A percentile compares a stretch with the other conserved stretches of the same genome.
Conservation (phyloP, 2,113 vertebrate species). For the Acanthisitta chloris region DNA sequence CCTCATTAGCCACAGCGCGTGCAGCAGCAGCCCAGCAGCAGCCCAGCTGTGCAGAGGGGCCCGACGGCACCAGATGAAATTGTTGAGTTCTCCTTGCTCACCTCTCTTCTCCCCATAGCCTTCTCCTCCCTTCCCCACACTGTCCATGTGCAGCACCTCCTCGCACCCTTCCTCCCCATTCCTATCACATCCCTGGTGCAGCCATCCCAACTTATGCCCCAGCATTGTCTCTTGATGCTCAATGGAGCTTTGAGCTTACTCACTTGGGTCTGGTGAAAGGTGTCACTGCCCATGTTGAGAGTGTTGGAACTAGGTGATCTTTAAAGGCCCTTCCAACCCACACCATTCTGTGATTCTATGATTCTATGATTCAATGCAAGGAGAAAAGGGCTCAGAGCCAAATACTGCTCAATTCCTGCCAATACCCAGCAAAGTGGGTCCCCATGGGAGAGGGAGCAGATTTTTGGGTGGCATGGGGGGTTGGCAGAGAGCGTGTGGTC, state of each 20-base stretch:
- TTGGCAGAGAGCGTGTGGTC: fast-evolving
- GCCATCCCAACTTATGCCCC: fast-evolving
- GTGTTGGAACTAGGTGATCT: too few relatives aligned
- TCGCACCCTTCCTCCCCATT: fast-evolving
- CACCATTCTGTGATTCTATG: too few relatives aligned
- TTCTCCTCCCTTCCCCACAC: neutral
- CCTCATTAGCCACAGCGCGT: slow-evolving; percentile 1
- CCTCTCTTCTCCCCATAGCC: neutral
- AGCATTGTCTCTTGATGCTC: fast-evolving
- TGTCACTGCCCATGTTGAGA: too few relatives aligned
- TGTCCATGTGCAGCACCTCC: neutral
- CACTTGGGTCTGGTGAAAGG: too few relatives aligned
- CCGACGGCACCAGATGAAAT: neutral
- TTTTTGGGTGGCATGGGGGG: fast-evolving
- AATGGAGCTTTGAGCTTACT: too few relatives aligned
- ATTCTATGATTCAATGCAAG: too few relatives aligned
- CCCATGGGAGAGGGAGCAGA: neutral
- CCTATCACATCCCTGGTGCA: fast-evolving
- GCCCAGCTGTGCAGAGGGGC: slow-evolving; percentile 24
- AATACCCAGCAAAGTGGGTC: neutral
- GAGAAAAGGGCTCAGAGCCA: neutral
- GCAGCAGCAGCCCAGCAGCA: neutral
- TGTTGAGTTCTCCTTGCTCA: neutral
- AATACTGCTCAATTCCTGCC: neutral
- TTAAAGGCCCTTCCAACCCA: too few relatives aligned